Evolutionary conservation across 35 echinoderm and acorn worm species (phyloP).

Genomic region (Chiridota heheva): DNA sequence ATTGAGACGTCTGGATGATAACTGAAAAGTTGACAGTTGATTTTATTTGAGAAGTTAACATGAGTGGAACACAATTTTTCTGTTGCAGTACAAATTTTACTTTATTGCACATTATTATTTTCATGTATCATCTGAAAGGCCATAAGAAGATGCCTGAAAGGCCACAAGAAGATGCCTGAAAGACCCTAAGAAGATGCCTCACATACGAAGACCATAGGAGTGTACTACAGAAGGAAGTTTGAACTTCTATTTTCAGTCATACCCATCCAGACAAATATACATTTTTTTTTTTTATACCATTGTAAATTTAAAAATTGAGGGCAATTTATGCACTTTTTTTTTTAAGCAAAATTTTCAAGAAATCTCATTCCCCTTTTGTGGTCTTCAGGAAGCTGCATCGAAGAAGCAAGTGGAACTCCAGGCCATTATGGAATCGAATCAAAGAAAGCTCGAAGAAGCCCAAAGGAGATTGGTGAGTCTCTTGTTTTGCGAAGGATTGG

Average conservation of each 20-base stretch:
- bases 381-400: constrained; percentile 79
- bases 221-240: neutral
- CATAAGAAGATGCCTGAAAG: no score
- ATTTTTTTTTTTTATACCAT: neutral
- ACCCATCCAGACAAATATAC: neutral
- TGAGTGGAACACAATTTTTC: no score
- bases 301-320: neutral
- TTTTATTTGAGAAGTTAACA: no score
- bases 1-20: no score
- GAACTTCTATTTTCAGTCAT: neutral
- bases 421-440: constrained; percentile 89
- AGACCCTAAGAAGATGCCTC: no score
- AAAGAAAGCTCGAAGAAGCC: constrained; percentile 91
- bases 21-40: no score
- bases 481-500: constrained; percentile 7
- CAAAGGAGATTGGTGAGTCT: constrained; percentile 96
- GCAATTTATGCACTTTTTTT: neutral
- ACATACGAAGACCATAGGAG: no score
- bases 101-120: no score
- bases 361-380: neutral
- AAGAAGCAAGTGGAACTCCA: constrained; percentile 75
- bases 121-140: no score
- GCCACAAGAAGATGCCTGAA: no score
- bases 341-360: neutral
- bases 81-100: no score